Evolutionary conservation across 2,888 invertebrate species (phyloP).

Genomic region (Lasioglossum vierecki): DNA sequence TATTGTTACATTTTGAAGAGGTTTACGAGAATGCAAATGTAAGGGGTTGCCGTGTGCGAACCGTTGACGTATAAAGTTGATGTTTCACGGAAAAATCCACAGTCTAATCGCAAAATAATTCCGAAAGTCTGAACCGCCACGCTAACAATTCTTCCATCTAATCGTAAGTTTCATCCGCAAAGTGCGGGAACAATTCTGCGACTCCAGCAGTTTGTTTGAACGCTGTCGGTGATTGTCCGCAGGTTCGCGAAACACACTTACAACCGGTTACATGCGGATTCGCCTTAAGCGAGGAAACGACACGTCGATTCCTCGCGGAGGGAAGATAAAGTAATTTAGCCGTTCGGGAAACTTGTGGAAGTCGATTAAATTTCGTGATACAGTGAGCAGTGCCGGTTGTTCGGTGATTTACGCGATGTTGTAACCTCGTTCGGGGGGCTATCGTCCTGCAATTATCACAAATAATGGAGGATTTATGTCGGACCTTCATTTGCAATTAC

Average conservation of each 20-base stretch:
- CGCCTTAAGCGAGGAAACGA: neutral
- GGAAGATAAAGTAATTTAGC: slow-evolving; percentile 11
- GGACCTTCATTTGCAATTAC: slow-evolving; percentile 59
- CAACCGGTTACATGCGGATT: neutral
- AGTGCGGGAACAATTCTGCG: neutral
- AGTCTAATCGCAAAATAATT: neutral
- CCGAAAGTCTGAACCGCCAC: neutral
- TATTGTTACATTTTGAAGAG: neutral
- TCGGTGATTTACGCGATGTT: slow-evolving; percentile 62
- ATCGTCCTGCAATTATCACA: slow-evolving; percentile 63
- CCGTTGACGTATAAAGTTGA: neutral
- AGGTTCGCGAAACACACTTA: neutral
- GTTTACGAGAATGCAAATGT: neutral
- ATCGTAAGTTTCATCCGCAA: neutral
- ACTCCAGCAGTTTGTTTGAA: neutral
- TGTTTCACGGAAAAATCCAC: neutral
- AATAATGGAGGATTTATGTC: slow-evolving; percentile 66
- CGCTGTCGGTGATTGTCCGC: neutral
- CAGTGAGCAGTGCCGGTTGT: slow-evolving; percentile 45
- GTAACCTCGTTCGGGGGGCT: slow-evolving; percentile 58
- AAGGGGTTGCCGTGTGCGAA: neutral
- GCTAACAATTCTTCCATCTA: neutral
- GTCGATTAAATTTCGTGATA: slow-evolving; percentile 63
- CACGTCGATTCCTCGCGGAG: neutral
- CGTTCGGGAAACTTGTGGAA: slow-evolving; percentile 15